These are phyloP conservation scores for Corapipo altera DNA, from an alignment of 2,113 vertebrate species.

Conservation along the genomic window DNA sequence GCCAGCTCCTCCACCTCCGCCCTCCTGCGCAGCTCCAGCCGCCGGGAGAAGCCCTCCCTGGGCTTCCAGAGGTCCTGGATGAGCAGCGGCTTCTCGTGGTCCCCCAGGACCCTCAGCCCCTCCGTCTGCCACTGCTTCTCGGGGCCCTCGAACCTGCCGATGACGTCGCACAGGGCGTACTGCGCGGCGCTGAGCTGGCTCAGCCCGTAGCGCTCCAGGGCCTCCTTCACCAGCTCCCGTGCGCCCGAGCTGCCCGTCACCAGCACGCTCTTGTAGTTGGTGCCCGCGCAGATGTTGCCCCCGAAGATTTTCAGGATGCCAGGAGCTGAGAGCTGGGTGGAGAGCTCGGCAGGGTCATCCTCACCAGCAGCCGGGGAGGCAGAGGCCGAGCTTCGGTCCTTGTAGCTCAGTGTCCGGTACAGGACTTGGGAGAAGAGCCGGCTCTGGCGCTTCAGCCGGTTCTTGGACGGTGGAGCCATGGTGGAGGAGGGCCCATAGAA, in stretches of 20 bases:
- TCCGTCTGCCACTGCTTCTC: conserved; percentile 83
- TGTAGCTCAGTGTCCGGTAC: conserved; percentile 90
- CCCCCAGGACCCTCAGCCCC: conserved; percentile 85
- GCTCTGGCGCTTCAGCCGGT: conserved; percentile 89
- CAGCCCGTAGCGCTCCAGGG: conserved; percentile 89
- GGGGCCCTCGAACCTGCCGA: conserved; percentile 80
- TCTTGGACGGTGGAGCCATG: conserved; percentile 91
- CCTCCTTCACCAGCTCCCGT: conserved; percentile 90
- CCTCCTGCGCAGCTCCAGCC: conserved; percentile 88
- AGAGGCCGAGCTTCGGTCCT: conserved; percentile 78
- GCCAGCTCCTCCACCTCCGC: conserved; percentile 89
- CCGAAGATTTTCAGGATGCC: conserved; percentile 95
- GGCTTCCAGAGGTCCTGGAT: conserved; percentile 96
- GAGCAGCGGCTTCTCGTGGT: conserved; percentile 90
- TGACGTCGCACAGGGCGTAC: conserved; percentile 90
- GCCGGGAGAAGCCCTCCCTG: conserved; percentile 87
- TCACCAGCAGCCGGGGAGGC: conserved; percentile 51
- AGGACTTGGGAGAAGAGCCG: conserved; percentile 88
- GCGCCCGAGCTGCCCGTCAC: conserved; percentile 88
- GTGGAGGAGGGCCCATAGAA: conserved; percentile 88
- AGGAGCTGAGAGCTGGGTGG: conserved; percentile 90
- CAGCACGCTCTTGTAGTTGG: conserved; percentile 96
- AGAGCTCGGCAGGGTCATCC: conserved; percentile 91
- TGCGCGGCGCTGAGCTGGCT: conserved; percentile 78
- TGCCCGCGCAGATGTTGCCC: conserved; percentile 86